Evolutionary conservation across 2,888 invertebrate genomes (phyloP), one percentile per base, ranked within the genome.

Genomic region (Halictus quadricinctus): DNA sequence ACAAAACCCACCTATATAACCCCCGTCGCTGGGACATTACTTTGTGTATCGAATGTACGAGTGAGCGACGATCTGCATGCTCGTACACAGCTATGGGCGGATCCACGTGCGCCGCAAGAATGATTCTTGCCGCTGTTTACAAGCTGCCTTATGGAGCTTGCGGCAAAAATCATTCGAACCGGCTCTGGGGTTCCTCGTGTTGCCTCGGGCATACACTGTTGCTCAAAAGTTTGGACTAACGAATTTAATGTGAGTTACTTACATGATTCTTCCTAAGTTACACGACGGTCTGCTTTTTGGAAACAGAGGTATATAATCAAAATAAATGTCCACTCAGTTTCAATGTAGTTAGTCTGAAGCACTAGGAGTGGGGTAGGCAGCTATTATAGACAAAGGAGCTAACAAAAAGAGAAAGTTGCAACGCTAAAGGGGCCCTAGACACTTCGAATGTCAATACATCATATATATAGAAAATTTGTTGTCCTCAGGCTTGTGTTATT

Each of bases 1-100:
- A 92, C 93, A 90, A 92, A 92, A 92, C 90, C 92, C 90, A 88
- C 89, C 87, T 87, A 90, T 87, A 54, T 88, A 83, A 87, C 88
- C 18, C 48, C 66, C 58, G n/a, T n/a, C 58, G 58, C n/a, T 12
- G 58, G 36, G 66, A 64, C 78, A 69, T 87, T 87, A 88, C 84
- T 84, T 84, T 86, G 72, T 79, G 76, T 83, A 80, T 80, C 87
- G 90, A 88, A 79, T 82, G 73, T 74, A 76, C 69, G 66, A 74
- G 80, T 76, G 41, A 80, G 46, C 50, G 36, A 76, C 64, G 41
- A 78, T 82, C 60, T 60, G 69, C 54, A 75, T 72, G 15, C 48
- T 46, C n/a, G 36, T 50, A 74, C 41, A 72, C 58, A 48, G n/a
- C 41, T n/a, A 70, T 12, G 21, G 12, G 15, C 18, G 7, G 13